These are phyloP conservation scores for Rambutsinella grinnellia DNA, from an alignment of 2,888 invertebrate genomes.

Conservation along the genomic window DNA sequence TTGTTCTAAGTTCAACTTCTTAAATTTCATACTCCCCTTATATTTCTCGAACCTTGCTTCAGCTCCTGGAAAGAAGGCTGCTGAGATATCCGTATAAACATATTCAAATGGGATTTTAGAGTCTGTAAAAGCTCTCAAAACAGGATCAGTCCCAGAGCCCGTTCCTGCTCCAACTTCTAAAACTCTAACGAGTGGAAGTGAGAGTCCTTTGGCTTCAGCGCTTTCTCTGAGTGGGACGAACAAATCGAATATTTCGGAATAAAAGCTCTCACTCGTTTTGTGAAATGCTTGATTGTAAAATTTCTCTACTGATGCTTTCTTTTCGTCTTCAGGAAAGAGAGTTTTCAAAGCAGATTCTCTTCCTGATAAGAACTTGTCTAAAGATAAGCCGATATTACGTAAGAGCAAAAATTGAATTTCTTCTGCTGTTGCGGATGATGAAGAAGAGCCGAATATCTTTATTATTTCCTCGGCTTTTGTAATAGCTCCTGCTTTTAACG, in stretches of 20 bases:
- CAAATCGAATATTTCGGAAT: not conserved
- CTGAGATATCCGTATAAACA: constrained; percentile 48
- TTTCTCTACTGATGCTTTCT: constrained; percentile 11
- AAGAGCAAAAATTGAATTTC: not conserved
- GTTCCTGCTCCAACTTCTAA: constrained; percentile 47
- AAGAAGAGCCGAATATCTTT: too few relatives aligned
- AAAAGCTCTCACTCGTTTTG: not conserved
- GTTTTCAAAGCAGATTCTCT: constrained; percentile 8
- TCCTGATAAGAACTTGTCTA: constrained; percentile 13
- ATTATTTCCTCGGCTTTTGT: not conserved
- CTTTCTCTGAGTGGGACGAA: not conserved
- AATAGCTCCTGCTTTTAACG: not conserved
- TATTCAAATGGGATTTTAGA: constrained; percentile 17
- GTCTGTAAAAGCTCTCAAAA: constrained; percentile 10
- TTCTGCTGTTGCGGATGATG: not conserved
- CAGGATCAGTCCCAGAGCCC: constrained; percentile 16
- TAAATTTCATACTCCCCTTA: constrained; percentile 26
- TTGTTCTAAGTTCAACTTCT: constrained; percentile 40
- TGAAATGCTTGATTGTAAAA: constrained; percentile 23
- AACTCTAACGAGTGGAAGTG: constrained; percentile 8
- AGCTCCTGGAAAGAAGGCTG: constrained; percentile 24
- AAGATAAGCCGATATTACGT: not conserved
- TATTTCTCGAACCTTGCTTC: constrained; percentile 30
- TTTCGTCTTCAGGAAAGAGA: constrained; percentile 25
- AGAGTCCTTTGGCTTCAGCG: not conserved